These are phyloP conservation scores for Sesia apiformis DNA, from an alignment of 2,888 invertebrate genomes.

Conservation along the genomic window DNA sequence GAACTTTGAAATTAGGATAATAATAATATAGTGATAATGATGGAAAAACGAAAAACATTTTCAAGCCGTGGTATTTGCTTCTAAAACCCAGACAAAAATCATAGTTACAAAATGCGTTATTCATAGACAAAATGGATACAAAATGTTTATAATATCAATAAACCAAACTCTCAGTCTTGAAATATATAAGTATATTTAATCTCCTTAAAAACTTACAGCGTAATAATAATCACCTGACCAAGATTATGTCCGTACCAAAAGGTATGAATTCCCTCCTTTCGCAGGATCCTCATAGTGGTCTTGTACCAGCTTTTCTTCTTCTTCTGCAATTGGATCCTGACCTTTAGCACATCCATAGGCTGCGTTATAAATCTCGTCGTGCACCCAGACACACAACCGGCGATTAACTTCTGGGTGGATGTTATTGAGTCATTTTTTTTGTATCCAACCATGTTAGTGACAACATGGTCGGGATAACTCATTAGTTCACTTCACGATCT, in stretches of 20 bases:
- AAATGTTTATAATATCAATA: too few species aligned
- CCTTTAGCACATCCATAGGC: conserved; percentile 96
- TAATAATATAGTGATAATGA: too few species aligned
- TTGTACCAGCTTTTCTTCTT: conserved; percentile 79
- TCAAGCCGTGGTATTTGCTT: too few species aligned
- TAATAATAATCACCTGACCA: conserved; percentile 81
- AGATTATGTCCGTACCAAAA: conserved; percentile 97
- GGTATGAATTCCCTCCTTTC: conserved; percentile 87
- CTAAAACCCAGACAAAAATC: too few species aligned
- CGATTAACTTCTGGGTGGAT: conserved; percentile 39
- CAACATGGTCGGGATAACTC: neutral
- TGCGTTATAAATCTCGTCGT: conserved; percentile 56
- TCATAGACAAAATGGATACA: too few species aligned
- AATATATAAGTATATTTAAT: too few species aligned
- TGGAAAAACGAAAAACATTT: too few species aligned
- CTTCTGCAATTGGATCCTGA: conserved; percentile 91
- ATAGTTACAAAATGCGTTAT: too few species aligned
- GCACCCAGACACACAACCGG: conserved; percentile 40
- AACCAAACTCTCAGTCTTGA: too few species aligned
- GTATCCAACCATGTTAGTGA: conserved; percentile 48
- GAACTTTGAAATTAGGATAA: too few species aligned
- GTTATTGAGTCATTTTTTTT: conserved; percentile 34
- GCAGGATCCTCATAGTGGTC: conserved; percentile 79
- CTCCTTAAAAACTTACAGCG: neutral
- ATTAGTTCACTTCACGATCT: neutral